A percentile compares a stretch with the other conserved stretches of the same genome.
These are phyloP conservation scores for Andrena flavipes DNA, from an alignment of 2,888 invertebrate species.

Conservation along the genomic window DNA sequence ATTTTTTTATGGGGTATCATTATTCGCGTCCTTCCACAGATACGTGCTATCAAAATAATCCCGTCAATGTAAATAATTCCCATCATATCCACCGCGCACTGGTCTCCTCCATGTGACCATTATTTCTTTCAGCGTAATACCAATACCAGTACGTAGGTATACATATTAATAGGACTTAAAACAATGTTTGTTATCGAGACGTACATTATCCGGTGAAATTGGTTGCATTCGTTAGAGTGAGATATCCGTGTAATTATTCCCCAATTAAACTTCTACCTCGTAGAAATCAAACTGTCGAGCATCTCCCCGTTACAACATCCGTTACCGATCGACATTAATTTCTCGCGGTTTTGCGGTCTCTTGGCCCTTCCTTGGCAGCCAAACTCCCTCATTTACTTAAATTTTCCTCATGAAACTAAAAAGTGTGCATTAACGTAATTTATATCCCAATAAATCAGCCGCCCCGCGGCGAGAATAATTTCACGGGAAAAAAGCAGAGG, in stretches of 20 bases:
- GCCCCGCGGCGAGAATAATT: constrained; percentile 69
- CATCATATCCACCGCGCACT: not conserved
- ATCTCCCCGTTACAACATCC: not conserved
- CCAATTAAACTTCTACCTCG: too few relatives aligned
- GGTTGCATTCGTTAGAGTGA: not conserved
- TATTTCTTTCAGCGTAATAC: not conserved
- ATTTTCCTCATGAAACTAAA: constrained; percentile 69
- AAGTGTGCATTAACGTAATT: constrained; percentile 72
- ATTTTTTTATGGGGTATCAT: too few relatives aligned
- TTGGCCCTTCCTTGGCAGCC: constrained; percentile 15
- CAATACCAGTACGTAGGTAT: not conserved
- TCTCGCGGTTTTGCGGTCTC: constrained; percentile 41
- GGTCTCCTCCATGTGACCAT: not conserved
- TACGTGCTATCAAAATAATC: not conserved
- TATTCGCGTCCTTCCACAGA: not conserved
- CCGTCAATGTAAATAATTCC: not conserved
- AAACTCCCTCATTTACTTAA: constrained; percentile 56
- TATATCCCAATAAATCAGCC: constrained; percentile 75
- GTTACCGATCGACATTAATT: constrained; percentile 60
- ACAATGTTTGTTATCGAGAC: not conserved
- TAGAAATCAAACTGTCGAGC: not conserved
- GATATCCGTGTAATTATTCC: not conserved
- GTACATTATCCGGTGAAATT: not conserved
- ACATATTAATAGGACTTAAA: not conserved
- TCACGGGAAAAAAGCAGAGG: constrained; percentile 42